These are phyloP conservation scores for Corella eumyota DNA, from an alignment of 23 tunicate species.

Conservation along the genomic window DNA sequence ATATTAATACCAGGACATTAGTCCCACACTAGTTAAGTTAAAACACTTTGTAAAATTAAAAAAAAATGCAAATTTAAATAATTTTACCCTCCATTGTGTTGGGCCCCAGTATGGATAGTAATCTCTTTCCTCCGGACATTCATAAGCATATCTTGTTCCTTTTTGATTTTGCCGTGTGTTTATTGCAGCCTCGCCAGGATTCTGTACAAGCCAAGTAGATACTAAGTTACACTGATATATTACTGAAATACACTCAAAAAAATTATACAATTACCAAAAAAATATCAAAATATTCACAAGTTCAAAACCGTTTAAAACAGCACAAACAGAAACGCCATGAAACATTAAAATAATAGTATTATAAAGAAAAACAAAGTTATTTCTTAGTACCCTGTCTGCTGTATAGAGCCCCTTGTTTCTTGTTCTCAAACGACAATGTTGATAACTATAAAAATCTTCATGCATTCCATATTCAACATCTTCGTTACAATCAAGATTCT, in stretches of 20 bases:
- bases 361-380: no score
- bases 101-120: slow-evolving; percentile 90
- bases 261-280: no score
- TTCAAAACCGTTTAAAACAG: no score
- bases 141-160: slow-evolving; percentile 69
- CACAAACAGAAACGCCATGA: no score
- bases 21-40: no score
- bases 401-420: slow-evolving; percentile 73
- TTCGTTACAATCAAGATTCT: slow-evolving; percentile 44
- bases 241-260: no score
- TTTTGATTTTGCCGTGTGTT: slow-evolving; percentile 67
- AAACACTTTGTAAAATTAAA: no score
- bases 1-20: no score
- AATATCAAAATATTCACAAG: no score
- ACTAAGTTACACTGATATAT: background rate
- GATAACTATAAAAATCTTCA: slow-evolving; percentile 54
- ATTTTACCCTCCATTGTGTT: slow-evolving; percentile 69
- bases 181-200: slow-evolving; percentile 20
- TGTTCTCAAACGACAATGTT: slow-evolving; percentile 38
- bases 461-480: slow-evolving; percentile 65
- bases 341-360: no score
- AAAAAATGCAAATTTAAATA: no score
- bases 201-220: background rate
- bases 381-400: slow-evolving; percentile 48
- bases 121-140: slow-evolving; percentile 94